Conservation (phyloP, 92 coral and sea anemone genomes). For the Siderastrea siderea region DNA sequence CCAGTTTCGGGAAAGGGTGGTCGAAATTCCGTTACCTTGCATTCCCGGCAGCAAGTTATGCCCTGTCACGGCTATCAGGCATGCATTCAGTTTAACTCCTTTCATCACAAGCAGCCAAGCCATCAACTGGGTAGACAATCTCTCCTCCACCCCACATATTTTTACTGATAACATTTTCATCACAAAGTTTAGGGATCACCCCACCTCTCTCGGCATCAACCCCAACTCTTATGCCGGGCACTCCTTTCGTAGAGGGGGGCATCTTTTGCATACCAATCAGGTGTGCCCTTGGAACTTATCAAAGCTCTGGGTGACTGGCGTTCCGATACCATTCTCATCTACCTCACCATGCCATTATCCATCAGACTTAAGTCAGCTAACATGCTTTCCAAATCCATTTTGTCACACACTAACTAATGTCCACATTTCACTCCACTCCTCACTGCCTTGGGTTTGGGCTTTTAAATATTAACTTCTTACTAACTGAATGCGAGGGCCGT, state of each 20-base stretch:
- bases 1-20: too few species aligned
- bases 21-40: constrained; percentile 21
- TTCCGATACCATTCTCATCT: neutral
- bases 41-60: constrained; percentile 33
- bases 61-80: constrained; percentile 29
- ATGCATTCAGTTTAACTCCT: constrained; percentile 29
- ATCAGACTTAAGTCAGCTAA: neutral
- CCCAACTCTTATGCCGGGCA: neutral
- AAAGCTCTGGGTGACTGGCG: too few species aligned
- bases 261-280: too few species aligned
- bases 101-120: neutral
- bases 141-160: neutral
- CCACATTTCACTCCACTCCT: too few species aligned
- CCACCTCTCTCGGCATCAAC: neutral
- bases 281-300: too few species aligned
- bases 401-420: too few species aligned
- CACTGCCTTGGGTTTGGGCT: too few species aligned
- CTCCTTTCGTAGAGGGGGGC: too few species aligned
- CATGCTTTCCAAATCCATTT: neutral
- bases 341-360: neutral
- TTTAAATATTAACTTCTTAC: too few species aligned
- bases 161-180: neutral
- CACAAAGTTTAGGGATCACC: neutral
- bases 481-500: too few species aligned
- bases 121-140: constrained; percentile 29